phyloP scores from a whole-genome alignment of 2,888 invertebrate species.

The Blera fallax region DNA sequence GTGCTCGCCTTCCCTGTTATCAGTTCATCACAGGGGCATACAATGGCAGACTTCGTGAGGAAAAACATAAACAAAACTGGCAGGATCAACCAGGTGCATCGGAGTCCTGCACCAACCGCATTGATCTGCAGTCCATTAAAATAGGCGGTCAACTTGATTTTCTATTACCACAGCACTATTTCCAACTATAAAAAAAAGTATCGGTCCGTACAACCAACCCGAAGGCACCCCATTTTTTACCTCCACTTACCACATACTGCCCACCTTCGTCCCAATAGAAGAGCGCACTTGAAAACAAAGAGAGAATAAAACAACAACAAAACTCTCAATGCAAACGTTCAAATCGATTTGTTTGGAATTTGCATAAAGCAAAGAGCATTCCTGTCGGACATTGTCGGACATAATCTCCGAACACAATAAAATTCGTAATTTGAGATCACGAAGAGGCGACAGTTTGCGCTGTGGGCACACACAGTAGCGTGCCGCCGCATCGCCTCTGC shows the following conservation, averaged over 20 bases:
- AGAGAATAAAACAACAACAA: background rate
- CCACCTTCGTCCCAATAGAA: background rate
- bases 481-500: slow-evolving; percentile 47
- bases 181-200: background rate
- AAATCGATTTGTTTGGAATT: slow-evolving; percentile 74
- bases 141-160: too few species aligned
- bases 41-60: too few species aligned
- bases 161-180: too few species aligned
- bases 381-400: slow-evolving; percentile 74
- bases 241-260: background rate
- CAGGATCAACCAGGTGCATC: too few species aligned
- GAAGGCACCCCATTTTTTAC: background rate
- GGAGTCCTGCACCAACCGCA: too few species aligned
- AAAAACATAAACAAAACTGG: too few species aligned
- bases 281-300: background rate
- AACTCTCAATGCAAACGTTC: slow-evolving; percentile 56
- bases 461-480: slow-evolving; percentile 44
- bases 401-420: slow-evolving; percentile 74
- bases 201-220: background rate
- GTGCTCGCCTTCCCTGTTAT: too few species aligned
- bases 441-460: slow-evolving; percentile 68
- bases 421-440: slow-evolving; percentile 74
- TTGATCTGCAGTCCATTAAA: too few species aligned
- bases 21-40: too few species aligned
- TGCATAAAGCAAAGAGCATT: slow-evolving; percentile 74